Percentiles rank a stretch among this genome's conserved stretches.
These are phyloP conservation scores for Onchidella celtica DNA, from an alignment of 2,888 invertebrate species.

Conservation along the genomic window DNA sequence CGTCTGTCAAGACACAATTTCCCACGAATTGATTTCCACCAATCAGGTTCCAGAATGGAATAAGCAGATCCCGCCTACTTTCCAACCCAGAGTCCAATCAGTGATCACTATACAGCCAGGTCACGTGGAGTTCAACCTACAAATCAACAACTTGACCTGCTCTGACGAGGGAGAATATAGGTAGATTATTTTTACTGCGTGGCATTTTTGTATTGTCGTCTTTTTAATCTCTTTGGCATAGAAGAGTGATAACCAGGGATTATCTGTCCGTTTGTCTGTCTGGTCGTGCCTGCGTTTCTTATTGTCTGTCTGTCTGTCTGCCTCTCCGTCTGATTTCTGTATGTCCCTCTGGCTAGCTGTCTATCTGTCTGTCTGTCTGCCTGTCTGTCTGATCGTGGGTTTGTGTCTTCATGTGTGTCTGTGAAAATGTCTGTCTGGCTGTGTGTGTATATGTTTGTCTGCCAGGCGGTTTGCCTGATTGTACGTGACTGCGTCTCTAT, in stretches of 20 bases:
- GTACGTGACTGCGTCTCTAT: background rate
- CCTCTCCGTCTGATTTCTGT: too few relatives aligned
- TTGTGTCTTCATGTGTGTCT: background rate
- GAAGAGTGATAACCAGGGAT: background rate
- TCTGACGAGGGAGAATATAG: constrained; percentile 43
- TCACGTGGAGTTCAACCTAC: constrained; percentile 45
- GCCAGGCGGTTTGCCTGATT: background rate
- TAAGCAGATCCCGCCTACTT: background rate
- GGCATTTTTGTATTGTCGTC: background rate
- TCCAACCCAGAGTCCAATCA: constrained; percentile 43
- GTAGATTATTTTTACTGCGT: background rate
- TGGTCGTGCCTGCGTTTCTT: background rate
- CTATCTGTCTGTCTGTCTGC: background rate
- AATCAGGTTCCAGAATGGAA: constrained; percentile 44
- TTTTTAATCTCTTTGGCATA: background rate
- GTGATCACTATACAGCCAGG: constrained; percentile 45
- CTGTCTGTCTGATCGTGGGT: background rate
- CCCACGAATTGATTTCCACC: too few relatives aligned
- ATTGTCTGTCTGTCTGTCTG: background rate
- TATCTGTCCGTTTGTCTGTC: background rate
- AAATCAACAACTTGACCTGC: constrained; percentile 32
- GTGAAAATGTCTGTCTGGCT: too few relatives aligned
- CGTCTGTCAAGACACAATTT: too few relatives aligned
- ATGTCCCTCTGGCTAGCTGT: background rate
- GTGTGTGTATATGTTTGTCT: background rate